A percentile compares a stretch with the other conserved stretches of the same genome.
phyloP scores from a whole-genome alignment of 2,113 vertebrate species.

The Pao palembangensis region DNA sequence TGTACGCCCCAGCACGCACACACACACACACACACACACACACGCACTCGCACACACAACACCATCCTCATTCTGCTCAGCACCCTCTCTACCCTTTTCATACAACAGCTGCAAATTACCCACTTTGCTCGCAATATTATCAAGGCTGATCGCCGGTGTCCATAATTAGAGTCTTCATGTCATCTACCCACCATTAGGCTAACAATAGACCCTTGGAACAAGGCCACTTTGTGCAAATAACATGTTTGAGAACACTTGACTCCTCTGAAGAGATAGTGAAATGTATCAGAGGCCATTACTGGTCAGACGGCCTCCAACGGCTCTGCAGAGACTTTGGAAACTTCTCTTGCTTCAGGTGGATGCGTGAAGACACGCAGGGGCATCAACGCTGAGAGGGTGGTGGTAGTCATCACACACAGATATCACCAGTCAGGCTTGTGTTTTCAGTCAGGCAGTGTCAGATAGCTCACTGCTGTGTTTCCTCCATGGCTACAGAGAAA shows the following conservation, averaged over 20 bases:
- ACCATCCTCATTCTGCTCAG: conserved; percentile 28
- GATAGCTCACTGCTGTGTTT: conserved; percentile 62
- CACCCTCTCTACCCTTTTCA: conserved; percentile 56
- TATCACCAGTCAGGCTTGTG: conserved; percentile 64
- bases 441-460: conserved; percentile 63
- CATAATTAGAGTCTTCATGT: conserved; percentile 85
- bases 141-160: conserved; percentile 85
- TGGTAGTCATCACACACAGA: conserved; percentile 44
- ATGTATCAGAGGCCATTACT: conserved; percentile 70
- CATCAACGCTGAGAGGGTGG: background rate
- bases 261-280: conserved; percentile 88
- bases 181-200: conserved; percentile 88
- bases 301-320: conserved; percentile 55
- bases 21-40: conserved; percentile 55
- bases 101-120: conserved; percentile 77
- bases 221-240: conserved; percentile 92
- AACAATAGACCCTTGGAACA: conserved; percentile 88
- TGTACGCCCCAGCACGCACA: conserved; percentile 39
- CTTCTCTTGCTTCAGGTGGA: conserved; percentile 7
- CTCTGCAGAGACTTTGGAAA: conserved; percentile 30
- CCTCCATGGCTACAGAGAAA: conserved; percentile 50
- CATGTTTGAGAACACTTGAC: conserved; percentile 88
- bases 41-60: conserved; percentile 59
- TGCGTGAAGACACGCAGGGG: conserved; percentile 10
- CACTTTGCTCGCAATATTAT: conserved; percentile 94